Evolutionary conservation across 92 coral and sea anemone species (phyloP), one percentile per base, ranked within the genome.

Genomic region (Heteractis magnifica): DNA sequence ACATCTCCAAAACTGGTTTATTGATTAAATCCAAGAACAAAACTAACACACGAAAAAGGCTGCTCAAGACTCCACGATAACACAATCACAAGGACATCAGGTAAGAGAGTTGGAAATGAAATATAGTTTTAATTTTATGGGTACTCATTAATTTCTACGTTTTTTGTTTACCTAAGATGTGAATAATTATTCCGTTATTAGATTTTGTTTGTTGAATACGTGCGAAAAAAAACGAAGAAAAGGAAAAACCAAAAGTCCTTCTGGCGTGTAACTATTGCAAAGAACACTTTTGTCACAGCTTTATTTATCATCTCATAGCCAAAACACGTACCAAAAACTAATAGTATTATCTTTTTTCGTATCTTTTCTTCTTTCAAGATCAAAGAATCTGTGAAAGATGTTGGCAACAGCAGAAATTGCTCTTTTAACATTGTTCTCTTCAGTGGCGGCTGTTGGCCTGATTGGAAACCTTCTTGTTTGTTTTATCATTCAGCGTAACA

Each of bases 391-490:
- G 19, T 7, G 48, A 11, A 68, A 68, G 73, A 68, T 23, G 73
- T 13, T 78, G 81, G 71, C 41, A 6, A 56, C 34, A 0, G 51
- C 19, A 21, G 81, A 65, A 64, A 34, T 81, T 18, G 79, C 77
- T 4, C 84, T 88, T 52, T 75, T 84, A 52, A 64, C 86, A 20
- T 58, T 65, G 13, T 82, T 81, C 20, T 76, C 90, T 8, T 0
- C 59, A 7, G 85, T 91, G 75, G 80, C 88, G 16, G n/a, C 70
- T 12, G 82, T 83, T 23, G 94, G 94, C 4, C 41, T 88, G 56
- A 55, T 82, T 62, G 94, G 94, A 4, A 91, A 91, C 75, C 23
- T 85, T 13, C 80, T 91, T 26, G 90, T 91, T 3, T 91, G 92
- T 52, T 73, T 60, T 53, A 78, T 91, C 23, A 79, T 91, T 68